These are phyloP conservation scores for Pampusana beccarii DNA, from an alignment of 2,113 vertebrate genomes.

Conservation along the genomic window DNA sequence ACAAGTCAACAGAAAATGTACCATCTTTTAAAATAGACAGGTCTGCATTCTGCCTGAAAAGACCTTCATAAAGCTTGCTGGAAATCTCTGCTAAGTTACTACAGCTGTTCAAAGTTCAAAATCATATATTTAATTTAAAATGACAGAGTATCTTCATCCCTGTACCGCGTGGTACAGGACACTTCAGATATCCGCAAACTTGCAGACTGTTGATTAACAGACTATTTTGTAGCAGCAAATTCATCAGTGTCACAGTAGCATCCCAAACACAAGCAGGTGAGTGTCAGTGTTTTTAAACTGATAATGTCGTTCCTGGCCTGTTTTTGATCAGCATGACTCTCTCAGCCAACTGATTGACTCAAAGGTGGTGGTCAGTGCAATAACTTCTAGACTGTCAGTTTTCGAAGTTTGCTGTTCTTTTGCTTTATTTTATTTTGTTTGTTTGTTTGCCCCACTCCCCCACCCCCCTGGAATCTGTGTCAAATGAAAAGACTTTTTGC, in stretches of 20 bases:
- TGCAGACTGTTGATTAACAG: neutral
- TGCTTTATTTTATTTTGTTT: neutral
- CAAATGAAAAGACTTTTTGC: neutral
- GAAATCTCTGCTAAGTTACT: neutral
- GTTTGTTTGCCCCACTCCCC: too few relatives aligned
- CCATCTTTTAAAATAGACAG: neutral
- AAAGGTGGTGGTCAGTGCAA: neutral
- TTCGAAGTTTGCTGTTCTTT: neutral
- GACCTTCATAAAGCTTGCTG: neutral
- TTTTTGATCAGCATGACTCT: neutral
- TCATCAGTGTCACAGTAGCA: accelerated
- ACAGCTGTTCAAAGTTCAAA: neutral
- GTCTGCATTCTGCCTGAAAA: neutral
- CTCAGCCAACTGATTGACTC: neutral
- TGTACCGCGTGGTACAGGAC: neutral
- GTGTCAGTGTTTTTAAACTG: neutral
- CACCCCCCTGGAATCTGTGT: neutral
- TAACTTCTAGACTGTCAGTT: neutral
- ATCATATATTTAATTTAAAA: neutral
- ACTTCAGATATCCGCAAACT: neutral
- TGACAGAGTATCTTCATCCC: neutral
- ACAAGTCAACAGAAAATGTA: neutral
- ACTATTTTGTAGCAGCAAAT: neutral
- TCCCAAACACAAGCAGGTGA: neutral
- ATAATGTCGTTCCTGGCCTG: neutral